Base-by-base conservation (phyloP, 1,140 invertebrate species). In the Drosophila dunni region DNA sequence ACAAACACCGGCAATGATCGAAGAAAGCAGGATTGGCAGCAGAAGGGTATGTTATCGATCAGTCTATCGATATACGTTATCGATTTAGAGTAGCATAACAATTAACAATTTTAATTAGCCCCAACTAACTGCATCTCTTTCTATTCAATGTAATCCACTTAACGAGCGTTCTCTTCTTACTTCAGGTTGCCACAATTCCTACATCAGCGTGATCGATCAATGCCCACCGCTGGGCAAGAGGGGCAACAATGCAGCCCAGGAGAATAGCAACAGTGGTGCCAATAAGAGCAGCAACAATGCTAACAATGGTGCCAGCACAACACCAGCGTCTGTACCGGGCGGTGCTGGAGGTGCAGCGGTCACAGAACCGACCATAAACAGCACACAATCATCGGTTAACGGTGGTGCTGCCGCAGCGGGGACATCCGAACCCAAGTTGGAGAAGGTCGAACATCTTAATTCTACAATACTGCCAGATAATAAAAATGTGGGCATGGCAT, bases 11-110 rank as follows among this genome's bases (percentile, higher is more conserved):
- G 97, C n/a, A 95, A 96, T 4, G 98, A 98, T 90, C 94, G 98
- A 46, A 94, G 96, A 48, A 94, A 97, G 15, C 98, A 99, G 91
- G 96, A 98, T 29, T 99, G 98, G 98, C 80, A 97, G 11, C 92
- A 94, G 0, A 95, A 96, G 78, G 94, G 95, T 94, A 78, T 17
- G 46, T 24, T 50, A 50, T 50, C 46, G 20, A 50, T 29, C 4
- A 44, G 1, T 0, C 11, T 42, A 44, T 29, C 24, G 36, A 13
- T 58, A 38, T 20, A 40, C 15, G 13, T 56, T 53, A 61, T 33
- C 58, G n/a, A 33, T 33, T 56, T 9, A 36, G 8, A 1, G n/a
- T 29, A 2, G 24, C 0, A 29, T 29, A 2, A 24, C 1, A 24
- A 1, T 20, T 20, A 20, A 20, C 17, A 20, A 53, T 7, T 9